phyloP scores from a whole-genome alignment of 2,797 vertebrate species.

The Schizothorax lantsangensis region DNA sequence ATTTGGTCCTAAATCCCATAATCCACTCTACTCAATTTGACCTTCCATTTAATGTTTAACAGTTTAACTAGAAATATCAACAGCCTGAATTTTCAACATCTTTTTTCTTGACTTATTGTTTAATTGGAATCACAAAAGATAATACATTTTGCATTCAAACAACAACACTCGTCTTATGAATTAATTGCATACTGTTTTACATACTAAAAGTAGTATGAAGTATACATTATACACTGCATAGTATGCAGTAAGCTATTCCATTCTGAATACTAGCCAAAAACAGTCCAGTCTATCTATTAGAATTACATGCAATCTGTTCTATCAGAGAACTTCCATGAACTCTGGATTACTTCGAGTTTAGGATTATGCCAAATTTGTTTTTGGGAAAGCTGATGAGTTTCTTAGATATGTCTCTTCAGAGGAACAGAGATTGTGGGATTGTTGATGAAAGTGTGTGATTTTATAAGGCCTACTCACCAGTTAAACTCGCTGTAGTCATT shows the following conservation, averaged over 20 bases:
- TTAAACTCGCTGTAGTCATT: constrained; percentile 85
- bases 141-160: neutral
- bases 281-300: constrained; percentile 9
- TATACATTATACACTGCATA: neutral
- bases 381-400: constrained; percentile 28
- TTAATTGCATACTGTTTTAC: neutral
- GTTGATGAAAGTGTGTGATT: neutral
- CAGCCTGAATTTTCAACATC: neutral
- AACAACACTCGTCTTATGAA: neutral
- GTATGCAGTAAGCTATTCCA: neutral
- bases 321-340: constrained; percentile 37
- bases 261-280: constrained; percentile 1
- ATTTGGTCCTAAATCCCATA: neutral
- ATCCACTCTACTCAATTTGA: neutral
- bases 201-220: neutral
- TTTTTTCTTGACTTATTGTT: neutral
- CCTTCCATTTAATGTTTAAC: neutral
- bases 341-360: constrained; percentile 37
- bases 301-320: constrained; percentile 26
- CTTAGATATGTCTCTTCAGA: neutral
- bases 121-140: neutral
- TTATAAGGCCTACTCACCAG: constrained; percentile 73
- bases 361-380: constrained; percentile 64
- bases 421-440: neutral
- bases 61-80: neutral